A percentile compares a stretch with the other conserved stretches of the same genome.
Evolutionary conservation across 2,797 vertebrate genomes (phyloP).

Genomic region (Pipistrellus pipistrellus): DNA sequence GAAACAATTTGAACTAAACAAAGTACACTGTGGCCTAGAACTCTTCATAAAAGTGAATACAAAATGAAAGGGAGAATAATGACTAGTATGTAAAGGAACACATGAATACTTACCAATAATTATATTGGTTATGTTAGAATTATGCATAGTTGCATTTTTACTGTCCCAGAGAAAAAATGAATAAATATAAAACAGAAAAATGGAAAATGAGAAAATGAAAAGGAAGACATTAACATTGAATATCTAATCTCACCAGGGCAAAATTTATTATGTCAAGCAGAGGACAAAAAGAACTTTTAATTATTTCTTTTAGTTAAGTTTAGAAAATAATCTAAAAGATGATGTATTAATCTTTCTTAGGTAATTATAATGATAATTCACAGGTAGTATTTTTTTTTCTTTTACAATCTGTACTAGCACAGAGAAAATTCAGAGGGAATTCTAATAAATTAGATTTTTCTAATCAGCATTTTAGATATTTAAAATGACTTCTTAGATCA

Average conservation of each 20-base stretch:
- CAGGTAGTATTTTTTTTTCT: background rate
- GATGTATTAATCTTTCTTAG: background rate
- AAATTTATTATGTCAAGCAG: constrained; percentile 44
- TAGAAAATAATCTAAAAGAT: background rate
- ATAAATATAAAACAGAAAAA: constrained; percentile 26
- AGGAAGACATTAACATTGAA: constrained; percentile 14
- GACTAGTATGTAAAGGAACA: background rate
- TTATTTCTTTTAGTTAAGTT: constrained; percentile 32
- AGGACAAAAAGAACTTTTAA: constrained; percentile 1
- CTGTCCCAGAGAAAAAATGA: constrained; percentile 46
- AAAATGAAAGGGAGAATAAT: constrained; percentile 65
- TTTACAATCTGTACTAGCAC: background rate
- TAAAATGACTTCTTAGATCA: constrained; percentile 30
- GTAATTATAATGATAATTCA: background rate
- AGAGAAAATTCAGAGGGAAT: constrained; percentile 18
- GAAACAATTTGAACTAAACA: constrained; percentile 65
- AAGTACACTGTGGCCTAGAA: constrained; percentile 20
- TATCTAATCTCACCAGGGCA: constrained; percentile 17
- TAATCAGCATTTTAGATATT: constrained; percentile 15
- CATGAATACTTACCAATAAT: constrained; percentile 32
- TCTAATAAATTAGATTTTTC: constrained; percentile 31
- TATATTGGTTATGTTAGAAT: constrained; percentile 17
- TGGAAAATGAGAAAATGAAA: constrained; percentile 11
- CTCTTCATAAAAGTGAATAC: constrained; percentile 49
- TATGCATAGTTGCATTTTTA: constrained; percentile 28